Percentiles rank a stretch among this genome's conserved stretches.
Conservation (phyloP, 1,140 invertebrate genomes). For the Apis florea region DNA sequence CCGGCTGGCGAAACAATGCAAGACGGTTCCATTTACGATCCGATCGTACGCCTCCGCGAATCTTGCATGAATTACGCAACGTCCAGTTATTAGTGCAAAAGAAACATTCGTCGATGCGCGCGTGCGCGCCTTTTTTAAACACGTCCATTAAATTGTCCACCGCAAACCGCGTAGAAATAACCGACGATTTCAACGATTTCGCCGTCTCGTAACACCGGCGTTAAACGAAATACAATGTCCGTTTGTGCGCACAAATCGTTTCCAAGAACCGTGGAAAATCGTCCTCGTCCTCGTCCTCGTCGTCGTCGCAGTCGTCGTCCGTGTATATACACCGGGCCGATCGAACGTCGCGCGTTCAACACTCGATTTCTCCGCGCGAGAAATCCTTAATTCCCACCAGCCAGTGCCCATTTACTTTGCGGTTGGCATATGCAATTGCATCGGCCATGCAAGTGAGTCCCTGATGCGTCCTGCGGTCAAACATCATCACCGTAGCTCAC, state of each 20-base stretch:
- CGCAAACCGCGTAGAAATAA: slow-evolving; percentile 3
- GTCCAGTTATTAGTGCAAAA: slow-evolving; percentile 2
- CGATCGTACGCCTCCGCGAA: not conserved
- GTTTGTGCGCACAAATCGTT: not conserved
- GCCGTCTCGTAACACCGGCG: slow-evolving; percentile 1
- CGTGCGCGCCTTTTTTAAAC: not conserved
- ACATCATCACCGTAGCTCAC: slow-evolving; percentile 78
- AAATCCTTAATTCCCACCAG: slow-evolving; percentile 69
- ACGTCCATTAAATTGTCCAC: slow-evolving; percentile 4
- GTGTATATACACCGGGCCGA: not conserved
- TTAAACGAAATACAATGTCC: not conserved
- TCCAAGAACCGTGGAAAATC: slow-evolving; percentile 31
- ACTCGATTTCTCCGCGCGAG: slow-evolving; percentile 39
- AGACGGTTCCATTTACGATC: slow-evolving; percentile 38
- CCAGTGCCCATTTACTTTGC: slow-evolving; percentile 69
- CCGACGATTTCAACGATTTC: slow-evolving; percentile 21
- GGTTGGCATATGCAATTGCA: slow-evolving; percentile 73
- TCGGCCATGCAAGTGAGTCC: slow-evolving; percentile 62
- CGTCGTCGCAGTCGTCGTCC: too few relatives aligned
- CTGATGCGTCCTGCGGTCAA: slow-evolving; percentile 73
- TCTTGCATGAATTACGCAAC: slow-evolving; percentile 1
- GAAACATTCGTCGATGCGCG: not conserved
- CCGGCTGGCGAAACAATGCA: not conserved
- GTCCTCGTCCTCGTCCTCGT: too few relatives aligned
- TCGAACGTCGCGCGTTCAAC: not conserved